phyloP scores from a whole-genome alignment of 2,797 vertebrate species.

The Simalia tracyae region DNA sequence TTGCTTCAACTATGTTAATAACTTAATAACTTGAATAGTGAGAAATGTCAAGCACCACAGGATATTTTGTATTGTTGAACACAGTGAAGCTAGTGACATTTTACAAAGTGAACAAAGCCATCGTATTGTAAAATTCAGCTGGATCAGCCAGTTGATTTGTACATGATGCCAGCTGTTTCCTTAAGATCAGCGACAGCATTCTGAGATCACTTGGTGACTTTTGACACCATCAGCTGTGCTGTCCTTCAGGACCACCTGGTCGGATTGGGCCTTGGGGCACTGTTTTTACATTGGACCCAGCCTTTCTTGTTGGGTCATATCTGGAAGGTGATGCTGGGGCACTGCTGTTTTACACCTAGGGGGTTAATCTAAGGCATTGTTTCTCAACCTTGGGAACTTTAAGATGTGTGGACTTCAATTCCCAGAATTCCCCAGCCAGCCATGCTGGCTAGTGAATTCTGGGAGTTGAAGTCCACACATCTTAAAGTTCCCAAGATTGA shows the following conservation, averaged over 20 bases:
- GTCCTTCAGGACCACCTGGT: background rate
- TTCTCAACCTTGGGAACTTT: no score
- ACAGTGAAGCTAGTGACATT: constrained; percentile 37
- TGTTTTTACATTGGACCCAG: background rate
- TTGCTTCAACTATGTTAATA: constrained; percentile 67
- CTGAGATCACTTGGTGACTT: background rate
- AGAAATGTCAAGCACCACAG: constrained; percentile 63
- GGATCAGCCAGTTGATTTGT: background rate
- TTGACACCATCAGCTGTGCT: background rate
- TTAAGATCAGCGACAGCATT: background rate
- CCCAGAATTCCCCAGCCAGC: no score
- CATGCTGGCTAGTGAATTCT: no score
- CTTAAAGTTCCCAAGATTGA: no score
- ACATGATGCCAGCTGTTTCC: background rate
- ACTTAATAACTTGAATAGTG: constrained; percentile 65
- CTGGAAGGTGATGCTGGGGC: background rate
- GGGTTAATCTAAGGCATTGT: background rate
- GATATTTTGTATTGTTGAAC: constrained; percentile 30
- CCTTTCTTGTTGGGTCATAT: background rate
- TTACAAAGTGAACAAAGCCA: constrained; percentile 13
- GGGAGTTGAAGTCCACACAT: no score
- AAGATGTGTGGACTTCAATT: no score
- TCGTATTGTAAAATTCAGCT: constrained; percentile 1
- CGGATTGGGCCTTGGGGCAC: background rate
- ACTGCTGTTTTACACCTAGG: background rate